A percentile compares a stretch with the other conserved stretches of the same genome.
Conservation (phyloP, 2,888 invertebrate genomes). For the Vannuccia rotundouncinata region DNA sequence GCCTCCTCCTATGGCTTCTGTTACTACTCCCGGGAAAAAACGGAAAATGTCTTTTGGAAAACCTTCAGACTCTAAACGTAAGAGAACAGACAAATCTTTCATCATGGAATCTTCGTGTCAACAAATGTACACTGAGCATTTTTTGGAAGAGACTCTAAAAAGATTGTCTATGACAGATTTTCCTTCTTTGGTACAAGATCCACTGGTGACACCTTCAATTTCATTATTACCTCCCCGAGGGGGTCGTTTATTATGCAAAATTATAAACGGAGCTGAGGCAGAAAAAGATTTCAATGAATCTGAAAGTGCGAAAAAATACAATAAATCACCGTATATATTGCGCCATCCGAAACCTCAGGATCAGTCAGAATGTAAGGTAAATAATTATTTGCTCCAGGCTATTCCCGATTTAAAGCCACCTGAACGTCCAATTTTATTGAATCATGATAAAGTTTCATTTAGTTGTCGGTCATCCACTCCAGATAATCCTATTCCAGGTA, state of each 20-base stretch:
- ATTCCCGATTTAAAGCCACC: background rate
- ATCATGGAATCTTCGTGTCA: conserved; percentile 1
- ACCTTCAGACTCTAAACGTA: background rate
- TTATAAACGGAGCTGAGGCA: background rate
- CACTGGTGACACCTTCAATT: background rate
- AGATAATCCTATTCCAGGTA: conserved; percentile 14
- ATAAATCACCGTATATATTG: background rate
- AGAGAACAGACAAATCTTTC: background rate
- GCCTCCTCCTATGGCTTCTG: conserved; percentile 14
- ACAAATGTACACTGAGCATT: background rate
- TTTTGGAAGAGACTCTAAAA: background rate
- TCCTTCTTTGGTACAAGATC: conserved; percentile 12
- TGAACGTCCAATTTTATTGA: background rate
- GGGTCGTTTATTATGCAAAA: background rate
- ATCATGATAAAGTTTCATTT: background rate
- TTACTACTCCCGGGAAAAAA: background rate
- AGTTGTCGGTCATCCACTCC: background rate
- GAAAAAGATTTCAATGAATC: background rate
- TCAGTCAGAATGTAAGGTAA: background rate
- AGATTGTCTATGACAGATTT: background rate
- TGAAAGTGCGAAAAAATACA: background rate
- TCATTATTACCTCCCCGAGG: background rate
- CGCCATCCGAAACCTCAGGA: background rate
- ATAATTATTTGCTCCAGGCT: background rate
- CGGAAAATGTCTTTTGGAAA: background rate